Base-by-base conservation (phyloP, 1,140 invertebrate species). In the Drosophila funebris region DNA sequence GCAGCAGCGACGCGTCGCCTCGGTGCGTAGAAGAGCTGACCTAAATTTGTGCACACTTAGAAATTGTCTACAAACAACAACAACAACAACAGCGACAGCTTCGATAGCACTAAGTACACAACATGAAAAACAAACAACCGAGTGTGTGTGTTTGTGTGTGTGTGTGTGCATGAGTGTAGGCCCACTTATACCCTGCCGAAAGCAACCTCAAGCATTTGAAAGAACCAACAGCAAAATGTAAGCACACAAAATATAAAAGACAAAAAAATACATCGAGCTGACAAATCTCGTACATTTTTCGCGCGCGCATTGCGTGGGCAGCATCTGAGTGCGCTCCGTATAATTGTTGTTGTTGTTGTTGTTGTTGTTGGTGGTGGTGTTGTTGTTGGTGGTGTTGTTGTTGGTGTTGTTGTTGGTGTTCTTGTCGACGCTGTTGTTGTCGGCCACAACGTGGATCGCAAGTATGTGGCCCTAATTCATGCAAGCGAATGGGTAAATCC, bases 131-230 rank as follows among this genome's bases (percentile, higher is more conserved):
- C 53, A 70, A 64, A 46, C 50, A 64, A 31, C 16, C 20, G 46
- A 1, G 33, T 62, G 24, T 16, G 27, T 20, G 29, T 56, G 9
- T 44, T 37, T 70, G 4, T 24, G 13, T 70, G 3, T 36, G 52
- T 58, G 33, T 37, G 33, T 48, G 22, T 39, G 22, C 53, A 46
- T 70, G 46, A 63, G 77, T 88, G 78, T 76, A 76, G 72, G 78
- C 76, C 82, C 83, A 87, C 82, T 87, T 87, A 88, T 88, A 88
- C 82, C 83, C 78, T 83, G 83, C 83, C 83, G 87, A 88, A 88
- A 87, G 74, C 77, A 85, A 87, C 64, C 81, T 87, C 77, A 77
- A 84, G 79, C 67, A 78, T 74, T 72, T 63, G 54, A 74, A 84
- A 83, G 79, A 83, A 83, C 80, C 75, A 77, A 83, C 79, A 78